A percentile compares a stretch with the other conserved stretches of the same genome.
Conservation (phyloP, 2,113 vertebrate species). For the Diadophis punctatus region DNA sequence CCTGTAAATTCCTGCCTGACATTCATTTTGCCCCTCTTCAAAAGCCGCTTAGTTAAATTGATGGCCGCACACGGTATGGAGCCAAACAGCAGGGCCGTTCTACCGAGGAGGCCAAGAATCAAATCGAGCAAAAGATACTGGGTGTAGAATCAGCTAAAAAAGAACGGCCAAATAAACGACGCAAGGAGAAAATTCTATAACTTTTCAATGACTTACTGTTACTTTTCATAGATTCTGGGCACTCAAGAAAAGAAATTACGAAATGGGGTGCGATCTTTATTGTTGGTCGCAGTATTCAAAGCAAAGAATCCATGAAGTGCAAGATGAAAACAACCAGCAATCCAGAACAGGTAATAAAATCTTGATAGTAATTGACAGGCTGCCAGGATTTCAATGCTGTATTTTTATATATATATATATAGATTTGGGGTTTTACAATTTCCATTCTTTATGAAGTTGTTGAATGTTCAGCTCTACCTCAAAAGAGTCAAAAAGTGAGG, state of each 20-base stretch:
- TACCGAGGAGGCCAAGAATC: background rate
- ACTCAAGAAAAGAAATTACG: background rate
- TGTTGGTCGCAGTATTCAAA: background rate
- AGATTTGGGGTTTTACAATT: background rate
- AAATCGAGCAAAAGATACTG: background rate
- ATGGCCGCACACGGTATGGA: conserved; percentile 3
- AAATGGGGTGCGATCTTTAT: background rate
- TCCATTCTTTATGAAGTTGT: background rate
- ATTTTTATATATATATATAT: background rate
- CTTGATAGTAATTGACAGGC: background rate
- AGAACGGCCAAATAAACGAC: background rate
- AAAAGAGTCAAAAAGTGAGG: background rate
- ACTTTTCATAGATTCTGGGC: background rate
- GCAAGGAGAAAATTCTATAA: background rate
- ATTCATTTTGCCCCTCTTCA: conserved; percentile 7
- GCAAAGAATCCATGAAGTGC: background rate
- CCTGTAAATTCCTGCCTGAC: conserved; percentile 45
- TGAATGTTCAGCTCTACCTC: background rate
- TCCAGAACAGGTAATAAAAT: background rate
- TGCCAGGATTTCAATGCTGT: background rate
- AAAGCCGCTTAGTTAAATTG: conserved; percentile 30
- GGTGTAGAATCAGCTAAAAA: conserved; percentile 2
- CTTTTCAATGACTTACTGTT: background rate
- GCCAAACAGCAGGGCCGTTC: background rate
- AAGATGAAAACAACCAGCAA: background rate